These are phyloP conservation scores for Octomys mimax DNA, from an alignment of 2,797 vertebrate genomes.

Conservation along the genomic window DNA sequence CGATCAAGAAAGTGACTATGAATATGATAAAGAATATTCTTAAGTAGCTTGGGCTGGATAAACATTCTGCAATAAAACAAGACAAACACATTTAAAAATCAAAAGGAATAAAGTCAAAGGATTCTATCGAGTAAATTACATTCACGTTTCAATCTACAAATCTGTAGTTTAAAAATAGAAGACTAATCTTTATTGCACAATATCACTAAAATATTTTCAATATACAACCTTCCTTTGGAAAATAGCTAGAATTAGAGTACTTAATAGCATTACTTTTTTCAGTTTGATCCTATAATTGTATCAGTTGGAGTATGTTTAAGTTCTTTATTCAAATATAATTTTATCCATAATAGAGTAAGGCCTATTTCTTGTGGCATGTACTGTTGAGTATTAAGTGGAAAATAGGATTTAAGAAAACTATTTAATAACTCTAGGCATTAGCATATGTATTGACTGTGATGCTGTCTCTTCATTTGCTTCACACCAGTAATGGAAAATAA, in stretches of 20 bases:
- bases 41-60: slow-evolving; percentile 91
- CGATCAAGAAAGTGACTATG: slow-evolving; percentile 95
- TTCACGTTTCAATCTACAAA: slow-evolving; percentile 2
- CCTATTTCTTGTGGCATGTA: background rate
- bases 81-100: slow-evolving; percentile 71
- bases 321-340: slow-evolving; percentile 51
- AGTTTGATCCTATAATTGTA: slow-evolving; percentile 35
- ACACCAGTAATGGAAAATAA: slow-evolving; percentile 80
- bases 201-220: slow-evolving; percentile 53
- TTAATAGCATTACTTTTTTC: slow-evolving; percentile 43
- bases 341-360: background rate
- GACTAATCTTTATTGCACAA: slow-evolving; percentile 16
- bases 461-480: slow-evolving; percentile 69
- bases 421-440: slow-evolving; percentile 22
- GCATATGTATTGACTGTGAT: slow-evolving; percentile 62
- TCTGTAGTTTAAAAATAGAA: slow-evolving; percentile 1
- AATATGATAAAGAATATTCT: slow-evolving; percentile 96
- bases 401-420: slow-evolving; percentile 48
- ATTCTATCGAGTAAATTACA: slow-evolving; percentile 9
- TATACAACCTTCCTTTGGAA: background rate
- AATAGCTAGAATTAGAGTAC: slow-evolving; percentile 43
- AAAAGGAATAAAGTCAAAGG: slow-evolving; percentile 29
- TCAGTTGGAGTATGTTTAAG: slow-evolving; percentile 27
- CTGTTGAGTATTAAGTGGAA: slow-evolving; percentile 41
- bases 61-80: slow-evolving; percentile 91